These are phyloP conservation scores for Eristalinus aeneus DNA, from an alignment of 2,888 invertebrate genomes.

Conservation along the genomic window DNA sequence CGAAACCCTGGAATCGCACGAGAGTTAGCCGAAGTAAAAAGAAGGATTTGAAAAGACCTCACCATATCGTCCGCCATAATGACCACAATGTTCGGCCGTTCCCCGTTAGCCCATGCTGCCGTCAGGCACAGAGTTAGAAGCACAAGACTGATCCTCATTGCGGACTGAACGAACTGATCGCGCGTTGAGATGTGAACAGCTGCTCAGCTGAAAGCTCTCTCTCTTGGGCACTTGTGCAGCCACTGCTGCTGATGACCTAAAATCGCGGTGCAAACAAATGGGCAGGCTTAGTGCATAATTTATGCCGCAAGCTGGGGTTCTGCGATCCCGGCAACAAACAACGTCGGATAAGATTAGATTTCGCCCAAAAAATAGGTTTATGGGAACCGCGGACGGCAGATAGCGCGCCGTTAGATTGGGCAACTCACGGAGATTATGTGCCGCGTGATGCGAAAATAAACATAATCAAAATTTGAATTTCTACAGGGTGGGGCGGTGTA, in stretches of 20 bases:
- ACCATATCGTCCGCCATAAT: conserved; percentile 93
- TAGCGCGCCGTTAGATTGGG: background rate
- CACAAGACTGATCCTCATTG: conserved; percentile 3
- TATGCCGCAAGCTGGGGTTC: background rate
- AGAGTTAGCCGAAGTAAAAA: background rate
- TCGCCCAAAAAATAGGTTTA: background rate
- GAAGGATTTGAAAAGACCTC: conserved; percentile 75
- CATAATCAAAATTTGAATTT: background rate
- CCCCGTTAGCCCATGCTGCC: background rate
- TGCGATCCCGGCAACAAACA: background rate
- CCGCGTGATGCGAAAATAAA: background rate
- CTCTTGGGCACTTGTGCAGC: background rate
- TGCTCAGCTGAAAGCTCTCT: background rate
- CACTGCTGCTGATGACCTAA: background rate
- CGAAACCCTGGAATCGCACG: conserved; percentile 87
- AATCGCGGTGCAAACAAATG: background rate
- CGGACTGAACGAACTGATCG: background rate
- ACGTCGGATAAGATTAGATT: background rate
- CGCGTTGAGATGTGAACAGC: background rate
- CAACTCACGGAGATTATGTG: background rate
- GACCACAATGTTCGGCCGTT: conserved; percentile 86
- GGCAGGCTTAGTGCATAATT: background rate
- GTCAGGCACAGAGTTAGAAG: background rate
- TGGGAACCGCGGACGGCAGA: background rate
- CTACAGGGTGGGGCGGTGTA: too few relatives aligned